Conservation (phyloP, 1,140 invertebrate genomes). For the Bombus polaris region DNA sequence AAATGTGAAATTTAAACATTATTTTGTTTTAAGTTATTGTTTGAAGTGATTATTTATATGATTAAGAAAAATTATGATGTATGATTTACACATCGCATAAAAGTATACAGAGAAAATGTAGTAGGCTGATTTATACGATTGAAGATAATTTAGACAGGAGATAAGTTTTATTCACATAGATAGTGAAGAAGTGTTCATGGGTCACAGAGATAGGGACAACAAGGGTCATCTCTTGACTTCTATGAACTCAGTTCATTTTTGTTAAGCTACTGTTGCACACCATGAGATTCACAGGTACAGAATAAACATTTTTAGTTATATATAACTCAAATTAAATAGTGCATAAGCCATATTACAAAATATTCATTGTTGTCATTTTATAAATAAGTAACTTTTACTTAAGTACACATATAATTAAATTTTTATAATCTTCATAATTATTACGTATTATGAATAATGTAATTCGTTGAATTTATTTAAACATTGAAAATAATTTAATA, state of each 20-base stretch:
- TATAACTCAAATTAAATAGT: conserved; percentile 25
- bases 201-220: conserved; percentile 73
- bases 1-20: neutral
- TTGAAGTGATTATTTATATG: conserved; percentile 3
- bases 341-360: neutral
- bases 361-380: neutral
- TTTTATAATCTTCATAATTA: conserved; percentile 7
- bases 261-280: conserved; percentile 67
- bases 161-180: conserved; percentile 69
- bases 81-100: conserved; percentile 45
- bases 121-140: conserved; percentile 61
- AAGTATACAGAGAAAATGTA: conserved; percentile 55
- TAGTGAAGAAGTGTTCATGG: conserved; percentile 65
- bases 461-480: conserved; percentile 16
- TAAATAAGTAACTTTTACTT: neutral
- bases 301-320: conserved; percentile 35
- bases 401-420: conserved; percentile 6
- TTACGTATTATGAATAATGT: neutral
- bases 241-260: conserved; percentile 74
- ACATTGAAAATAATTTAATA: neutral
- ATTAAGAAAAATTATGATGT: neutral
- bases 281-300: conserved; percentile 74
- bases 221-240: conserved; percentile 78
- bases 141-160: conserved; percentile 72
- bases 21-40: conserved; percentile 9